Evolutionary conservation across 2,888 invertebrate species (phyloP), one percentile per base, ranked within the genome.

Genomic region (Rotaria magnacalcarata): DNA sequence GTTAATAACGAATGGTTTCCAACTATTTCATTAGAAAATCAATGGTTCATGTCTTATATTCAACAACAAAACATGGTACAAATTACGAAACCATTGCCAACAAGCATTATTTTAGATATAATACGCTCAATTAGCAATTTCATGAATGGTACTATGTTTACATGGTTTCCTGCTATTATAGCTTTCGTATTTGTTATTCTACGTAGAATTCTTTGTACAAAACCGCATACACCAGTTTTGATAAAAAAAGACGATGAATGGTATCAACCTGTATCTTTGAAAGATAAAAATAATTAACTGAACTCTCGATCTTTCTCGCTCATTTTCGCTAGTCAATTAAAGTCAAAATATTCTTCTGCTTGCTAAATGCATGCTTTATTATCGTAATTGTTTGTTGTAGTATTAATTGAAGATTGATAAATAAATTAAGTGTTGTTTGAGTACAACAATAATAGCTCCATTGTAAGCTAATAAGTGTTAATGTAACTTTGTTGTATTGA

Each of bases 1-100:
- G 5, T 47, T 4, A 80, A 43, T 21, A 7, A n/a, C 11, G 80
- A 80, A 80, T 80, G 80, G 80, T 80, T 80, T 47, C 80, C 80
- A 43, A n/a, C n/a, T 24, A 47, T 80, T 21, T 24, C 80, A 24
- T 80, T 80, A 80, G 80, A 80, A n/a, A 80, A 24, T 47, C 80
- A 80, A 47, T 80, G 80, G 80, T 80, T 80, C n/a, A 80, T 80
- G 24, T 43, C 43, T n/a, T 80, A 80, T 47, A 80, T 80, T n/a
- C 19, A 80, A 80, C 80, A 80, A n/a, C 80, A 41, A 11, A n/a
- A 47, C 47, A 47, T 80, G 24, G 6, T 24, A n/a, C 80, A 80
- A 80, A 80, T 80, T 5, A 47, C 47, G 2, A 80, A 80, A 80
- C 43, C 80, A 43, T 24, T 80, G 8, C 10, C 43, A 47, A 24